phyloP scores from a whole-genome alignment of 1,140 invertebrate species.

The Periplaneta americana region DNA sequence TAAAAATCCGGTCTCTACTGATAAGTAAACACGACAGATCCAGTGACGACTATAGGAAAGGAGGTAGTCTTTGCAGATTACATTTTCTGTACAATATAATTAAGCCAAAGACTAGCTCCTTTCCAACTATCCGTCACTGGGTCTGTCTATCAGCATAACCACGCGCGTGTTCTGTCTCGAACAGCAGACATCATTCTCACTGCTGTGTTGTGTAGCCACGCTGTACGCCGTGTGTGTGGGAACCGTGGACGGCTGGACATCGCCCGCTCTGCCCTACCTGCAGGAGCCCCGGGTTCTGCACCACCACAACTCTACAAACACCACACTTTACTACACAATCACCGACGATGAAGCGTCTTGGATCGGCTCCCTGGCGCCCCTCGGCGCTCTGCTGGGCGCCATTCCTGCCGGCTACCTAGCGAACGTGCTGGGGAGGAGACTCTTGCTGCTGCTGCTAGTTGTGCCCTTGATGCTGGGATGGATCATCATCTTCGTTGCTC shows the following conservation, averaged over 20 bases:
- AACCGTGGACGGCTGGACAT: constrained; percentile 48
- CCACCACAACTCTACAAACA: background rate
- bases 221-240: constrained; percentile 47
- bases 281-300: background rate
- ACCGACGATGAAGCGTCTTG: constrained; percentile 5
- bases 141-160: too few species aligned
- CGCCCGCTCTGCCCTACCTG: constrained; percentile 42
- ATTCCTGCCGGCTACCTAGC: constrained; percentile 31
- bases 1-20: too few species aligned
- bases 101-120: too few species aligned
- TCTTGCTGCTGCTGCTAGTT: background rate
- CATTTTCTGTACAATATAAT: too few species aligned
- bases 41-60: too few species aligned
- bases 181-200: too few species aligned
- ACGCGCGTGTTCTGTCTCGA: too few species aligned
- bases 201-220: constrained; percentile 37
- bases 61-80: too few species aligned
- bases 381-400: constrained; percentile 24
- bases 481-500: background rate
- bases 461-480: background rate
- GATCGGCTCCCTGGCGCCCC: constrained; percentile 18
- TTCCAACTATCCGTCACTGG: too few species aligned
- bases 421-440: constrained; percentile 36
- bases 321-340: background rate
- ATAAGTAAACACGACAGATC: too few species aligned